phyloP scores from a whole-genome alignment of 2,888 invertebrate genomes.

The Tuberolachnus salignus region DNA sequence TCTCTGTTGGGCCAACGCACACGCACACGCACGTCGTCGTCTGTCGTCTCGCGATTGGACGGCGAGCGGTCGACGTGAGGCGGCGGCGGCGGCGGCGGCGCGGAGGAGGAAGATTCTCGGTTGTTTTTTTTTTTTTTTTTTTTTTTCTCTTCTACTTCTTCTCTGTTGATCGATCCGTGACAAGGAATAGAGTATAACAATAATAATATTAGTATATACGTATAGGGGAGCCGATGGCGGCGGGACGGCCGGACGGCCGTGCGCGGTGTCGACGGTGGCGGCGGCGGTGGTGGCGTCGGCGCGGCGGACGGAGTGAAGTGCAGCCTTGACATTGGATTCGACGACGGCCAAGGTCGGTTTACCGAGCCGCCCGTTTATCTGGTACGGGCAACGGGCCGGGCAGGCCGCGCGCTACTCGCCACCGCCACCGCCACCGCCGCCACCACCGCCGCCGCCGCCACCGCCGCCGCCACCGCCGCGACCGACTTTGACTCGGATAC shows the following conservation, averaged over 20 bases:
- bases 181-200: neutral
- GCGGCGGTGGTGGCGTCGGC: neutral
- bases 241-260: neutral
- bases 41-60: no score
- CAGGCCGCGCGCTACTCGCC: neutral
- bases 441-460: neutral
- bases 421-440: neutral
- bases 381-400: neutral
- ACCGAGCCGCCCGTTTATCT: neutral
- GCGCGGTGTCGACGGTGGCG: neutral
- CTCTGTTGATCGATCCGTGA: conserved; percentile 41
- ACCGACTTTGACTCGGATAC: conserved; percentile 8
- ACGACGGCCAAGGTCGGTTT: conserved; percentile 47
- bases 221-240: neutral
- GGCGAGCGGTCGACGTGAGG: no score
- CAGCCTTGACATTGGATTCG: conserved; percentile 49
- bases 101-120: neutral
- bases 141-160: no score
- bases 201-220: no score
- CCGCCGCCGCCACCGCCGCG: neutral
- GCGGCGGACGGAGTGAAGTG: neutral
- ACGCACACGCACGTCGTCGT: no score
- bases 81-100: neutral
- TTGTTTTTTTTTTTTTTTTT: no score
- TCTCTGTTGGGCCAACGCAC: conserved; percentile 1